Evolutionary conservation across 1,140 invertebrate genomes (phyloP).

Genomic region (Drosophila funebris): DNA sequence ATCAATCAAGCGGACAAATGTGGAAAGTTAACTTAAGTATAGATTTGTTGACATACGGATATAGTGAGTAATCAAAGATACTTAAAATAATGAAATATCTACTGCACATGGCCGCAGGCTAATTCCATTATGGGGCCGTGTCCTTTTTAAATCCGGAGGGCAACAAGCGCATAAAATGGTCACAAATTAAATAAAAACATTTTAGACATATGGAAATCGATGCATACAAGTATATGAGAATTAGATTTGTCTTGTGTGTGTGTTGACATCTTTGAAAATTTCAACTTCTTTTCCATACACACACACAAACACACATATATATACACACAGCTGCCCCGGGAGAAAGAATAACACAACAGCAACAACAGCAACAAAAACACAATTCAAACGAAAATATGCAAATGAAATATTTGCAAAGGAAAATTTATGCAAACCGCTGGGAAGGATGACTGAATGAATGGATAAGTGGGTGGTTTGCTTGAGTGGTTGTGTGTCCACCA

Average conservation of each 20-base stretch:
- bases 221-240: slow-evolving; percentile 32
- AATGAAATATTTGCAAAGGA: slow-evolving; percentile 47
- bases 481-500: slow-evolving; percentile 1
- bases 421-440: slow-evolving; percentile 49
- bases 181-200: slow-evolving; percentile 50
- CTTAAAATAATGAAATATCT: slow-evolving; percentile 16
- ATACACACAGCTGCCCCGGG: background rate
- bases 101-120: background rate
- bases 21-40: background rate
- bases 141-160: slow-evolving; percentile 9
- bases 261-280: slow-evolving; percentile 32
- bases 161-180: slow-evolving; percentile 11
- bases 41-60: background rate
- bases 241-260: slow-evolving; percentile 17
- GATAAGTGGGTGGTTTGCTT: background rate
- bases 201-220: slow-evolving; percentile 43
- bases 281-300: background rate
- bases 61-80: slow-evolving; percentile 9
- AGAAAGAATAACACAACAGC: slow-evolving; percentile 19
- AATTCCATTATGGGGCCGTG: background rate
- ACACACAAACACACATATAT: background rate
- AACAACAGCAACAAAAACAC: slow-evolving; percentile 5
- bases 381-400: slow-evolving; percentile 47
- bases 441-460: slow-evolving; percentile 24
- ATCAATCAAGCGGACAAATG: background rate